Evolutionary conservation across 2,113 vertebrate species (phyloP).

Genomic region (Australoheros scitulus): DNA sequence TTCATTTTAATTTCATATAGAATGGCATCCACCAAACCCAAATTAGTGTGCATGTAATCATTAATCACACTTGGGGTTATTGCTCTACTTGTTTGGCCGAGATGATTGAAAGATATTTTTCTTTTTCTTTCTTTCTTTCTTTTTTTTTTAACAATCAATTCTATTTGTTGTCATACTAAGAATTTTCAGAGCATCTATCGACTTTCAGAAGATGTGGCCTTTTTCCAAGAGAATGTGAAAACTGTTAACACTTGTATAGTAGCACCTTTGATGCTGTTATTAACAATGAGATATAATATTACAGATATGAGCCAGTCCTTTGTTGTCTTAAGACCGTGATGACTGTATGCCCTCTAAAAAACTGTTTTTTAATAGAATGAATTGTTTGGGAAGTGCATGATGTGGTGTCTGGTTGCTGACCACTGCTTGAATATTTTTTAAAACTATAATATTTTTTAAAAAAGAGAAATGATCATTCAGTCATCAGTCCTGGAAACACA

Average conservation of each 20-base stretch:
- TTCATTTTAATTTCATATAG: no score
- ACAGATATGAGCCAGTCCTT: neutral
- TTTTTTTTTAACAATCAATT: no score
- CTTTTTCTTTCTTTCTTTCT: neutral
- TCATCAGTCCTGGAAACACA: neutral
- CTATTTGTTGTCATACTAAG: neutral
- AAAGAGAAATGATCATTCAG: neutral
- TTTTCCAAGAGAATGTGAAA: no score
- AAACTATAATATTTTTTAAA: neutral
- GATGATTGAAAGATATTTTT: neutral
- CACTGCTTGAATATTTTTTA: neutral
- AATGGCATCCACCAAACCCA: no score
- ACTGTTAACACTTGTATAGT: no score
- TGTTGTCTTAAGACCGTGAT: neutral
- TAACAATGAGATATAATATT: neutral
- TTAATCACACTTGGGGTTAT: no score
- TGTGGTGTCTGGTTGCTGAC: neutral
- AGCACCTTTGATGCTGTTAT: neutral
- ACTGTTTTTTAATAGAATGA: neutral
- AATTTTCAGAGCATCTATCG: no score
- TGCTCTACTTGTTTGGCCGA: no score
- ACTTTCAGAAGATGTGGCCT: no score
- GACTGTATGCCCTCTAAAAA: no score
- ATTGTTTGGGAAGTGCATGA: neutral
- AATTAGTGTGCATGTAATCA: no score